A percentile compares a stretch with the other conserved stretches of the same genome.
These are phyloP conservation scores for Drosophila anceps DNA, from an alignment of 2,888 invertebrate species.

Conservation along the genomic window DNA sequence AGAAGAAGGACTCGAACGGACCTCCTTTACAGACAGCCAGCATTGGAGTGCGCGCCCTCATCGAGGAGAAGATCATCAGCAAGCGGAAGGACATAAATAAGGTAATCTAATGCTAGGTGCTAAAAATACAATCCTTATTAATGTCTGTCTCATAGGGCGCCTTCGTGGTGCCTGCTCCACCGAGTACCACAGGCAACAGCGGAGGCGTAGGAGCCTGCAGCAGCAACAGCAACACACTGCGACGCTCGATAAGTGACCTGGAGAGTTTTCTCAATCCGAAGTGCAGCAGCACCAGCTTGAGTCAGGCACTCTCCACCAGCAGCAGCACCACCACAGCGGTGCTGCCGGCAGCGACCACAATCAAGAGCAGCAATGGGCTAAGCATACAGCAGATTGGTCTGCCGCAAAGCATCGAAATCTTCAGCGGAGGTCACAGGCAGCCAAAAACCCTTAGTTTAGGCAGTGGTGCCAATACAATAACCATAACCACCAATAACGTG, in stretches of 20 bases:
- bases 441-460: conserved; percentile 78
- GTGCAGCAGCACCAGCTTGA: conserved; percentile 59
- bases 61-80: conserved; percentile 97
- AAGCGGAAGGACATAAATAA: conserved; percentile 87
- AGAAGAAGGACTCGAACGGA: conserved; percentile 93
- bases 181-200: conserved; percentile 67
- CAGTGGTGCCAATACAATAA: conserved; percentile 78
- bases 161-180: conserved; percentile 85
- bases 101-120: conserved; percentile 60
- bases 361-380: conserved; percentile 71
- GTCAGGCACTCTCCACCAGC: conserved; percentile 61
- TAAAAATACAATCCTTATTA: background rate
- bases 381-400: conserved; percentile 82
- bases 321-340: conserved; percentile 73
- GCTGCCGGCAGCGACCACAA: conserved; percentile 77
- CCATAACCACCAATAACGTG: conserved; percentile 75
- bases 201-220: conserved; percentile 12
- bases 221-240: conserved; percentile 74
- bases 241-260: conserved; percentile 83
- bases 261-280: conserved; percentile 85
- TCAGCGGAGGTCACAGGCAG: conserved; percentile 74
- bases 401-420: conserved; percentile 83
- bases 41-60: conserved; percentile 94
- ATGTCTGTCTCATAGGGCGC: conserved; percentile 78
- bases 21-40: conserved; percentile 97